Base-by-base conservation (phyloP, 1,140 invertebrate species). In the Micrasema longulum region DNA sequence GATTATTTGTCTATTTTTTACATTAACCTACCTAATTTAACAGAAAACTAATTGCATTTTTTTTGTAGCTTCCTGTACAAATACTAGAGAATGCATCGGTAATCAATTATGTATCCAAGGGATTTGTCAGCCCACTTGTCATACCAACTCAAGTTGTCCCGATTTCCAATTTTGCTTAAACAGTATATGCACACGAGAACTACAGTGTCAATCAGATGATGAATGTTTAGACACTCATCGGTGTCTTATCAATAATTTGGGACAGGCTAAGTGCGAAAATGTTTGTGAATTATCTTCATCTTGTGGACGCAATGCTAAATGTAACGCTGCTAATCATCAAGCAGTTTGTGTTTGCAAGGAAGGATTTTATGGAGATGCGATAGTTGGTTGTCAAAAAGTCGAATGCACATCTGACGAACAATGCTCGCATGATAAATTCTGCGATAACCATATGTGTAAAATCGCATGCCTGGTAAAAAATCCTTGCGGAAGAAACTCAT, bases 301-400 rank as follows among this genome's bases (percentile, higher is more conserved):
- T 1, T 96, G 95, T 78, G 94, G 94, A 14, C 84, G 92, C 65
- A 95, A 95, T 81, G 91, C 94, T 0, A 88, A 91, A 67, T 97
- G 95, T 77, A 83, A 83, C 20, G 88, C 90, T 1, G 83, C 88
- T 41, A 87, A 90, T 73, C 93, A 95, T 79, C 80, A 87, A 57
- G 87, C 93, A 1, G 81, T 89, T 18, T 97, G 95, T 79, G 81
- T 84, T 11, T 97, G 95, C 79, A 90, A 91, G 76, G 75, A 84
- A 45, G 94, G 93, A 0, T 96, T 89, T 79, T 90, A 90, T 75
- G 94, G 93, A 0, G 91, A 96, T 83, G 89, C 94, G 0, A 87
- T 89, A 77, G 86, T 90, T 69, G 93, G 90, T 23, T 95, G 94
- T 80, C 89, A 90, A 74, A 88, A 88, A 71, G 90, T 93, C 60